Percentiles rank a stretch among this genome's conserved stretches.
These are phyloP conservation scores for Amphiprion percula DNA, from an alignment of 2,113 vertebrate genomes.

Conservation along the genomic window DNA sequence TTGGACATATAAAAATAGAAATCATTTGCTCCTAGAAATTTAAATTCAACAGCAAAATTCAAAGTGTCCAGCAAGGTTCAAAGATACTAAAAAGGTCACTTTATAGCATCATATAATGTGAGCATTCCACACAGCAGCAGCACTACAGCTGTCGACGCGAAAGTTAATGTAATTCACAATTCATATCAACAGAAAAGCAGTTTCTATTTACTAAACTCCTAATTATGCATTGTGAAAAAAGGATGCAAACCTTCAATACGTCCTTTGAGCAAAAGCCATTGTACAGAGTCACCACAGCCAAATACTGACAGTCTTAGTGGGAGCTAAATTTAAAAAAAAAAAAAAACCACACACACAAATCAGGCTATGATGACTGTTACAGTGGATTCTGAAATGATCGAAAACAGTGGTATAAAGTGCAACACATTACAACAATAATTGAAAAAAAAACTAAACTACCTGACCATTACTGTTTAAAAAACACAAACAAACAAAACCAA, in stretches of 20 bases:
- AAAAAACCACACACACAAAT: not conserved
- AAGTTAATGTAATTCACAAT: conserved; percentile 38
- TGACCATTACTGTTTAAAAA: not conserved
- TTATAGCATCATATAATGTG: conserved; percentile 57
- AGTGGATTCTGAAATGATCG: conserved; percentile 49
- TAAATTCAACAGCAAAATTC: conserved; percentile 69
- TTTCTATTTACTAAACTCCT: conserved; percentile 31
- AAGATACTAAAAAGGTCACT: conserved; percentile 77
- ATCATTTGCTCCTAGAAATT: conserved; percentile 74
- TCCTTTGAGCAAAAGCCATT: conserved; percentile 14
- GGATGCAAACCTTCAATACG: conserved; percentile 2
- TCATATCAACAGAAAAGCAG: conserved; percentile 37
- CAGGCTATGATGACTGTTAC: conserved; percentile 10
- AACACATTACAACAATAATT: conserved; percentile 46
- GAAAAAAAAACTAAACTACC: not conserved
- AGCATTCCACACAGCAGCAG: conserved; percentile 63
- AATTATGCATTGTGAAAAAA: conserved; percentile 26
- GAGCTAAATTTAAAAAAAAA: not conserved
- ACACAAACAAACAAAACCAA: not conserved
- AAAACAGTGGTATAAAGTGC: conserved; percentile 57
- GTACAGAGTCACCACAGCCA: conserved; percentile 27
- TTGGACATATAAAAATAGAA: conserved; percentile 84
- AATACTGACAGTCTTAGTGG: conserved; percentile 30
- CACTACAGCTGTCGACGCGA: conserved; percentile 33
- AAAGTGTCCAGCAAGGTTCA: conserved; percentile 68